Conservation (phyloP, 2,113 vertebrate species). For the Scalopus aquaticus region DNA sequence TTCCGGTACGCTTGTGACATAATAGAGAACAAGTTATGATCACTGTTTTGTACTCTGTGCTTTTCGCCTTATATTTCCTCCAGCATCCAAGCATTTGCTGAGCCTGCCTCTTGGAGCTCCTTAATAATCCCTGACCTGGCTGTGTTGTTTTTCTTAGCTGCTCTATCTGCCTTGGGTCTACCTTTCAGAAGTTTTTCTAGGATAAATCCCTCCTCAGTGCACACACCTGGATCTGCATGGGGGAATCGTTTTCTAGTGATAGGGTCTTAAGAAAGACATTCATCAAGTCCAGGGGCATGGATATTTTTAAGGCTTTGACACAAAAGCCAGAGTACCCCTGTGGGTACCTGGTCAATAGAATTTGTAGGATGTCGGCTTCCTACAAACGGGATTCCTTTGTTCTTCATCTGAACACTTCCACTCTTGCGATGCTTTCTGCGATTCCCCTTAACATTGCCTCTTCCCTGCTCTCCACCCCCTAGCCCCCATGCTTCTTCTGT, state of each 20-base stretch:
- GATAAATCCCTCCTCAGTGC: neutral
- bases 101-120: neutral
- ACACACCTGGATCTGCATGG: neutral
- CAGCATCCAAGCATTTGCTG: neutral
- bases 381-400: neutral
- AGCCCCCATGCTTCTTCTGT: too few species aligned
- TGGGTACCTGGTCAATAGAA: too few species aligned
- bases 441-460: neutral
- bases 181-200: neutral
- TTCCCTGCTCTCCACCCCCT: neutral
- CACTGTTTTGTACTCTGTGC: neutral
- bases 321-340: fast-evolving
- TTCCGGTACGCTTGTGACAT: neutral
- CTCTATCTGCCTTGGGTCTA: neutral
- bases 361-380: neutral
- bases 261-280: neutral
- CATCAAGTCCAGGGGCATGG: neutral
- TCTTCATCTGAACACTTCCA: neutral
- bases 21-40: neutral
- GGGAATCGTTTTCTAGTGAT: neutral
- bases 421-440: neutral
- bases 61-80: neutral
- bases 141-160: neutral
- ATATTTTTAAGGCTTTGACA: neutral
- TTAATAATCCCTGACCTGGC: neutral